phyloP scores from a whole-genome alignment of 2,797 vertebrate genomes.

The Sphenopsis melanotis region DNA sequence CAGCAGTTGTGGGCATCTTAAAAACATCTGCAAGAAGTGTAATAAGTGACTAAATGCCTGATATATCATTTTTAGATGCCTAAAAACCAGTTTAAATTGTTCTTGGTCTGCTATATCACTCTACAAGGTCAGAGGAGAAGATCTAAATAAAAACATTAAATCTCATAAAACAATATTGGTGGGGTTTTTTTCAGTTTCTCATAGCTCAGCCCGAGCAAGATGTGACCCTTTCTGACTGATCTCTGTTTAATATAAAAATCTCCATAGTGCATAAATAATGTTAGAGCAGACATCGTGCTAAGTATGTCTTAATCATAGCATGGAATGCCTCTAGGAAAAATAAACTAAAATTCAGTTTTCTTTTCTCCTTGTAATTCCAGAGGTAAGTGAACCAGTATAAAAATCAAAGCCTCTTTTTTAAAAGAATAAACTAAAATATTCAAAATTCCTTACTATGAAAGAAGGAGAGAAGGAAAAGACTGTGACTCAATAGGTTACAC shows the following conservation, averaged over 20 bases:
- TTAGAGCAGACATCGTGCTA: background rate
- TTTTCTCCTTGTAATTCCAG: background rate
- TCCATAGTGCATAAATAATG: background rate
- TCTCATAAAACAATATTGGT: background rate
- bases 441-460: background rate
- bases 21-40: constrained; percentile 6
- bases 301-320: background rate
- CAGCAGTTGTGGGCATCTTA: background rate
- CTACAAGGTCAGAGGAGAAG: background rate
- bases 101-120: background rate
- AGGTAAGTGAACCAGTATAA: background rate
- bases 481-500: background rate
- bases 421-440: background rate
- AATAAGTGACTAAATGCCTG: background rate
- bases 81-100: background rate
- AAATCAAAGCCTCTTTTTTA: background rate
- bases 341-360: background rate
- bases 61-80: background rate
- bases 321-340: background rate
- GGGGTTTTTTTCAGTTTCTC: background rate
- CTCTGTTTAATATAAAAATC: background rate
- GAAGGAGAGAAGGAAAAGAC: background rate
- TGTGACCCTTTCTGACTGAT: background rate
- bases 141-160: background rate
- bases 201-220: background rate